A percentile compares a stretch with the other conserved stretches of the same genome.
These are phyloP conservation scores for Petrosia ficiformis DNA, from an alignment of 37 sponge, comb jelly and placozoan genomes.

Conservation along the genomic window DNA sequence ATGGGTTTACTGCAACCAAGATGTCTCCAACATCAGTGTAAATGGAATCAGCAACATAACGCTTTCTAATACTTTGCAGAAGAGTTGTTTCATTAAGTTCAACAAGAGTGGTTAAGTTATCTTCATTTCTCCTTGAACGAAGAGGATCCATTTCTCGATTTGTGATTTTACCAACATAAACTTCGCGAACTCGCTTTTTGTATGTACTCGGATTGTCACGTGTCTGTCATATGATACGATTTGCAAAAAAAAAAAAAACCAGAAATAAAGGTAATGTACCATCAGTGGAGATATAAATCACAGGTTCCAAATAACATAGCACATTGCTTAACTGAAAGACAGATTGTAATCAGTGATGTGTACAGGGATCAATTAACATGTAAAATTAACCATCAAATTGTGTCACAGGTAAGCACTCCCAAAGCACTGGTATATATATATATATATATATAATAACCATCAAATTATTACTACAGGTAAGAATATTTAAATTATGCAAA, in stretches of 20 bases:
- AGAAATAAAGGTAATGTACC: no score
- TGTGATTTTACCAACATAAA: no score
- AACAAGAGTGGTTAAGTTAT: slow-evolving; percentile 69
- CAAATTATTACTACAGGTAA: no score
- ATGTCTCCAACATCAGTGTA: slow-evolving; percentile 88
- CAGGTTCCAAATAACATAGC: no score
- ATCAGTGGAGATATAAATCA: no score
- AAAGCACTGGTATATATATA: no score
- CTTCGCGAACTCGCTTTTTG: no score
- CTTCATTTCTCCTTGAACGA: slow-evolving; percentile 28
- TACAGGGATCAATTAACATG: slow-evolving; percentile 1
- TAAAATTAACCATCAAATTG: background rate
- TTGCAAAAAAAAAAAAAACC: no score
- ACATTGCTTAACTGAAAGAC: background rate
- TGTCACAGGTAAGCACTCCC: slow-evolving; percentile 7
- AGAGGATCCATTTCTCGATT: background rate
- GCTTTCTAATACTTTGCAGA: slow-evolving; percentile 32
- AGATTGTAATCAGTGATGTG: background rate
- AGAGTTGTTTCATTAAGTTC: slow-evolving; percentile 61
- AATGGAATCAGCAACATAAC: slow-evolving; percentile 47
- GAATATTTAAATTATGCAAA: no score
- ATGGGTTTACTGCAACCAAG: slow-evolving; percentile 75
- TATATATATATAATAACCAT: no score
- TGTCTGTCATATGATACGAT: no score
- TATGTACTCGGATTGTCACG: no score